phyloP scores from a whole-genome alignment of 2,888 invertebrate genomes.

The Dioctria linearis region DNA sequence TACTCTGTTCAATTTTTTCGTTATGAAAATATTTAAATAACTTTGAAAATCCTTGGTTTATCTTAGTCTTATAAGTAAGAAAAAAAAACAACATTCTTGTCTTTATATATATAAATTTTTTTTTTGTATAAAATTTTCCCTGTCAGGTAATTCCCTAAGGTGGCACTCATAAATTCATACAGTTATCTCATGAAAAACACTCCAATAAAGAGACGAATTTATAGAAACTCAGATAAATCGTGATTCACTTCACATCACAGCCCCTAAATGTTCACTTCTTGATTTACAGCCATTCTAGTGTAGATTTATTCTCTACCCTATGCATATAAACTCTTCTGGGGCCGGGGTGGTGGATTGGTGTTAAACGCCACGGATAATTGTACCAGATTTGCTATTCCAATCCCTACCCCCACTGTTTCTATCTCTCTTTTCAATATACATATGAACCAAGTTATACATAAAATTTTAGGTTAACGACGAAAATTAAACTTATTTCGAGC shows the following conservation, averaged over 20 bases:
- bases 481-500: constrained; percentile 19
- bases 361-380: too few relatives aligned
- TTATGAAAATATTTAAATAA: too few relatives aligned
- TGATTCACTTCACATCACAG: constrained; percentile 2
- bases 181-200: neutral
- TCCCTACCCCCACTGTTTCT: neutral
- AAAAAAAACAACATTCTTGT: too few relatives aligned
- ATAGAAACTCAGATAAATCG: constrained; percentile 2
- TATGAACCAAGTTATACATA: neutral
- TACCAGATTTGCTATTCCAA: neutral
- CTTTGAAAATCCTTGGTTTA: too few relatives aligned
- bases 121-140: too few relatives aligned
- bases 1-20: too few relatives aligned
- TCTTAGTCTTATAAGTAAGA: too few relatives aligned
- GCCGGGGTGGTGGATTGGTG: neutral
- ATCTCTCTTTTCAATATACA: neutral
- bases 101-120: too few relatives aligned
- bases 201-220: neutral
- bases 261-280: constrained; percentile 1
- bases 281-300: constrained; percentile 4
- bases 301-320: neutral
- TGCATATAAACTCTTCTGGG: neutral
- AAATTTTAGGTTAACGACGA: constrained; percentile 22
- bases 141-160: too few relatives aligned
- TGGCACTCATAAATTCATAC: neutral